These are phyloP conservation scores for Drosophila malerkotliana DNA, from an alignment of 1,140 invertebrate species.

Conservation along the genomic window DNA sequence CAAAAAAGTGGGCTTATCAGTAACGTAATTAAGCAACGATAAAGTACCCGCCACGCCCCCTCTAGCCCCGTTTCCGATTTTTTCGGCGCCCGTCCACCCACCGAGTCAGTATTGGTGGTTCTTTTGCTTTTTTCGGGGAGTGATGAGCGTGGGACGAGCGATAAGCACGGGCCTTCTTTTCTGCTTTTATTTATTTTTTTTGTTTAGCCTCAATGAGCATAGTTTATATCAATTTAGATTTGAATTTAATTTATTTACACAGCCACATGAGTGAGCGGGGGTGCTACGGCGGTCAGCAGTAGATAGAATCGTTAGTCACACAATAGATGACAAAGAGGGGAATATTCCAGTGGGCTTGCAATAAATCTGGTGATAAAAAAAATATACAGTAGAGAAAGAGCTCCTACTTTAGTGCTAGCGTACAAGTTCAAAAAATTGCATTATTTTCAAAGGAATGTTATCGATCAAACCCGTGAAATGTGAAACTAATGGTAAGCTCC, in stretches of 20 bases:
- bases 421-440: neutral
- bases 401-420: too few relatives aligned
- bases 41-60: conserved; percentile 59
- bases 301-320: conserved; percentile 56
- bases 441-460: neutral
- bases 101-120: conserved; percentile 1
- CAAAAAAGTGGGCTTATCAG: conserved; percentile 70
- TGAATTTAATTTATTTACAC: conserved; percentile 81
- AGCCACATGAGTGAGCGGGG: conserved; percentile 45
- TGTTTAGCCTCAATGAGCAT: conserved; percentile 42
- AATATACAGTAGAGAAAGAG: too few relatives aligned
- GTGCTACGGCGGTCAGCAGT: conserved; percentile 58
- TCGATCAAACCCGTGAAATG: neutral
- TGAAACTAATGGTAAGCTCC: neutral
- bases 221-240: conserved; percentile 79
- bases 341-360: neutral
- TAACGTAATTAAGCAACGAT: conserved; percentile 80
- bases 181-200: conserved; percentile 13
- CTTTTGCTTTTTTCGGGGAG: conserved; percentile 14
- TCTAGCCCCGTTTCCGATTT: conserved; percentile 15
- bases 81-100: conserved; percentile 37
- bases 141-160: conserved; percentile 16
- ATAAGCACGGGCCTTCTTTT: conserved; percentile 62
- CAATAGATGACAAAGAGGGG: conserved; percentile 27
- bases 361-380: neutral